phyloP scores from a whole-genome alignment of 2,888 invertebrate species.

The Trichacis sp. region DNA sequence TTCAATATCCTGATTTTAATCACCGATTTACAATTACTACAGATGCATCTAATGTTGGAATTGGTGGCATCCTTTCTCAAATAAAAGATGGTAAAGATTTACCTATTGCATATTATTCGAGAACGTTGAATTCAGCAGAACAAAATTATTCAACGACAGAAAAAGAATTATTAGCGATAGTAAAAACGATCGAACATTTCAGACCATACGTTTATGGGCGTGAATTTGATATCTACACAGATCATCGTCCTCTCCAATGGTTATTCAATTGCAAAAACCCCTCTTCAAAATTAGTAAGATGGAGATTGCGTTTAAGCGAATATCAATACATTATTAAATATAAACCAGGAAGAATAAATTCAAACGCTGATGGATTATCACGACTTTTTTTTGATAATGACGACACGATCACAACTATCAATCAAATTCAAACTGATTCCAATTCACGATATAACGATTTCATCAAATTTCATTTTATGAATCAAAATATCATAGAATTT shows the following conservation, averaged over 20 bases:
- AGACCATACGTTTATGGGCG: conserved; percentile 20
- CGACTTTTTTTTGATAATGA: too few relatives aligned
- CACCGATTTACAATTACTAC: conserved; percentile 12
- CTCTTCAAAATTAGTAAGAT: too few relatives aligned
- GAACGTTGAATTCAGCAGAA: conserved; percentile 11
- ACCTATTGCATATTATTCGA: conserved; percentile 15
- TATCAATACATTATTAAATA: too few relatives aligned
- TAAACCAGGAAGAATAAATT: too few relatives aligned
- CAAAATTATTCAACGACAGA: conserved; percentile 19
- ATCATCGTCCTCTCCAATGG: conserved; percentile 11
- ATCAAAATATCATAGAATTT: too few relatives aligned
- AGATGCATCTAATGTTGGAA: conserved; percentile 16
- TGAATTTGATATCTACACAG: too few relatives aligned
- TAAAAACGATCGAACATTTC: conserved; percentile 12
- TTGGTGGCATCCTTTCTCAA: conserved; percentile 17
- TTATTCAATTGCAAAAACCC: not conserved
- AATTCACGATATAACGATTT: too few relatives aligned
- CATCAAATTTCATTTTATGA: too few relatives aligned
- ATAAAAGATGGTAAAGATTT: conserved; percentile 3
- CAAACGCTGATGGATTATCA: too few relatives aligned
- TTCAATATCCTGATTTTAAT: conserved; percentile 21
- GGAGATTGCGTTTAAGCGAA: too few relatives aligned
- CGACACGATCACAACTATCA: too few relatives aligned
- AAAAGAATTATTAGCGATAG: conserved; percentile 13
- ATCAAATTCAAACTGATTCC: too few relatives aligned